Evolutionary conservation across 2,888 invertebrate genomes (phyloP).

Genomic region (Conomelus anceps): DNA sequence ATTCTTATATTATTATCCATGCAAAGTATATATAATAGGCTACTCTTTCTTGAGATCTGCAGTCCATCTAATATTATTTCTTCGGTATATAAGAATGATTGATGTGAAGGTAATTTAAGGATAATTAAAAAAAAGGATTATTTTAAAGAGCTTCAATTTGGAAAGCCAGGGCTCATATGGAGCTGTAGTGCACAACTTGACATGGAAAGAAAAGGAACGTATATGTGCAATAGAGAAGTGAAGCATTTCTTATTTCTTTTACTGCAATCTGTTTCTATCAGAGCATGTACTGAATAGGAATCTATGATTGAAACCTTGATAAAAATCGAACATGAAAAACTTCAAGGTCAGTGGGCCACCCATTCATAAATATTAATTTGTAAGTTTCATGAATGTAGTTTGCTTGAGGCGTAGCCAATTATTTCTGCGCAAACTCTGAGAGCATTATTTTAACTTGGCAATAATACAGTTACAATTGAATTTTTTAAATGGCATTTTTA

Average conservation of each 20-base stretch:
- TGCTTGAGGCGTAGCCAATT: neutral
- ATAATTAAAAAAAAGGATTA: neutral
- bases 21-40: too few relatives aligned
- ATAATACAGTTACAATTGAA: neutral
- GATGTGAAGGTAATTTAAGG: too few relatives aligned
- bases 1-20: too few relatives aligned
- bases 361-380: neutral
- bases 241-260: too few relatives aligned
- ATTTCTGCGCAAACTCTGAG: neutral
- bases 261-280: neutral
- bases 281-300: neutral
- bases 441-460: neutral
- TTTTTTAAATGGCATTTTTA: neutral
- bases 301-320: neutral
- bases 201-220: too few relatives aligned
- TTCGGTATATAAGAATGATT: too few relatives aligned
- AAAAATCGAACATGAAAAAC: neutral
- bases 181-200: too few relatives aligned
- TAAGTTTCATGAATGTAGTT: neutral
- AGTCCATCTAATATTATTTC: too few relatives aligned
- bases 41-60: too few relatives aligned
- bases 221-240: too few relatives aligned
- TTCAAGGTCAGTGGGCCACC: neutral
- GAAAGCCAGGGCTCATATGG: neutral
- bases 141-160: too few relatives aligned